phyloP scores from a whole-genome alignment of 1,140 invertebrate species.

The Zaprionus tsacasi region DNA sequence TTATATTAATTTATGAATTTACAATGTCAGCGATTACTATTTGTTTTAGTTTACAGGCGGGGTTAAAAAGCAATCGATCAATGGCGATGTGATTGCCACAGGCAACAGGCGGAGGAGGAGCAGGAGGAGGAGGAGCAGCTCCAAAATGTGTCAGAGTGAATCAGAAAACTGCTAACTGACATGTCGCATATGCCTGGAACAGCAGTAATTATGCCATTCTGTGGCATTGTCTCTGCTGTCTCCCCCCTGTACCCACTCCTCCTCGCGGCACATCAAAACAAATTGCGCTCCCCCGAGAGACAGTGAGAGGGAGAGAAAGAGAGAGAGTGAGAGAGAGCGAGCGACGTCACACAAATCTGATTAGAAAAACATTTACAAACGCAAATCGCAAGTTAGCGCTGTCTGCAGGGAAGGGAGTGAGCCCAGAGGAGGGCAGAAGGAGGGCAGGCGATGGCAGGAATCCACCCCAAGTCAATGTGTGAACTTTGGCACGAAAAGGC shows the following conservation, averaged over 20 bases:
- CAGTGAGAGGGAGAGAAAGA: too few relatives aligned
- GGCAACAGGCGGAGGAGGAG: conserved; percentile 3
- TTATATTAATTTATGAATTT: conserved; percentile 71
- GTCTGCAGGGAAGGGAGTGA: not conserved
- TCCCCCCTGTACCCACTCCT: not conserved
- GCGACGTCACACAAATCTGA: conserved; percentile 66
- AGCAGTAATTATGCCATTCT: conserved; percentile 9
- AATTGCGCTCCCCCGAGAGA: conserved; percentile 68
- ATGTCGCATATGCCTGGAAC: conserved; percentile 5
- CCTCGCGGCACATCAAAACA: conserved; percentile 69
- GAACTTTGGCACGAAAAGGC: conserved; percentile 58
- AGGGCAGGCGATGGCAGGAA: not conserved
- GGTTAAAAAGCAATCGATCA: conserved; percentile 80
- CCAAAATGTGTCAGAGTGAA: conserved; percentile 31
- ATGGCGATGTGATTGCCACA: conserved; percentile 28
- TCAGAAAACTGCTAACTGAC: conserved; percentile 15
- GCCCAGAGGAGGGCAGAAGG: not conserved
- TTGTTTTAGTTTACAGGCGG: conserved; percentile 70
- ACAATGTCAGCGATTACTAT: conserved; percentile 74
- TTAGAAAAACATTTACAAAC: conserved; percentile 80
- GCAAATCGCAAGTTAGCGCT: conserved; percentile 75
- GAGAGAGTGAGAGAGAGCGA: not conserved
- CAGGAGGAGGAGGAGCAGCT: conserved; percentile 8
- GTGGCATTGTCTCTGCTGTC: not conserved
- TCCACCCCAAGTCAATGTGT: conserved; percentile 68